Conservation (phyloP, 2,888 invertebrate species). For the Cremastobaeus sp. region DNA sequence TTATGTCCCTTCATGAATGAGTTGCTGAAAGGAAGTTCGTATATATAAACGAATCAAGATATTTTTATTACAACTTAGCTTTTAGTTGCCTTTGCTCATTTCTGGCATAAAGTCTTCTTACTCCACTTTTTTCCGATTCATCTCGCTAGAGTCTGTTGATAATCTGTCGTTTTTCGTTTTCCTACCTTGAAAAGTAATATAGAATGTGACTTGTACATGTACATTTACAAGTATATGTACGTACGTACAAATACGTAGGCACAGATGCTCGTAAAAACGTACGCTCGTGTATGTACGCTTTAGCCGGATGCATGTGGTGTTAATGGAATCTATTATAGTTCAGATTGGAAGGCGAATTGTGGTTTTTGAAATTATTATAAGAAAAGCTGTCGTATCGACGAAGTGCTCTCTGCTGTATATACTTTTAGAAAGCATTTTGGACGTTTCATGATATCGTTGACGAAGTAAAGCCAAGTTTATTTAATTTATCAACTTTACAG, state of each 20-base stretch:
- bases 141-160: conserved; percentile 41
- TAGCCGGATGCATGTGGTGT: conserved; percentile 63
- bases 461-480: too few species aligned
- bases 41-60: conserved; percentile 71
- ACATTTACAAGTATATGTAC: conserved; percentile 11
- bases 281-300: conserved; percentile 14
- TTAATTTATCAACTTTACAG: too few species aligned
- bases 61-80: conserved; percentile 73
- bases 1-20: too few species aligned
- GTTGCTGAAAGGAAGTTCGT: too few species aligned
- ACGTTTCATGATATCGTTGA: conserved; percentile 15
- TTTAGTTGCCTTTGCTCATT: conserved; percentile 64
- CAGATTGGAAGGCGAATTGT: conserved; percentile 73
- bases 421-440: conserved; percentile 22
- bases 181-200: conserved; percentile 28
- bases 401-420: conserved; percentile 23
- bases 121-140: conserved; percentile 37
- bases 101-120: conserved; percentile 35
- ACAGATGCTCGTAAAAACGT: neutral
- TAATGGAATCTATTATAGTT: conserved; percentile 74
- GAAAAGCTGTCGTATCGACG: conserved; percentile 35
- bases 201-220: conserved; percentile 14
- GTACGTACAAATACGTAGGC: neutral
- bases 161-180: conserved; percentile 53
- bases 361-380: conserved; percentile 46